phyloP scores from a whole-genome alignment of 2,888 invertebrate genomes.

The Epirrita christyi region DNA sequence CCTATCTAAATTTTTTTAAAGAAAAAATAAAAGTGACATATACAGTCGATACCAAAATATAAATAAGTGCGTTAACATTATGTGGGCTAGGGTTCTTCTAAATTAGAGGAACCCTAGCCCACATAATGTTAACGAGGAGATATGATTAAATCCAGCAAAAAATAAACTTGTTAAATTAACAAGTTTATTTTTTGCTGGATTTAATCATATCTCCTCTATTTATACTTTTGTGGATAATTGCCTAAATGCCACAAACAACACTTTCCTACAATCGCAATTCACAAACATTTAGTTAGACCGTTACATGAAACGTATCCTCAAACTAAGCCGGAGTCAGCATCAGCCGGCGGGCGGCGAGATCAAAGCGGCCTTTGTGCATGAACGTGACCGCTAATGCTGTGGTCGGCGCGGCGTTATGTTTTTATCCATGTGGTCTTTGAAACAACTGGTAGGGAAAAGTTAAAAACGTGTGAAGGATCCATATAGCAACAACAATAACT shows the following conservation, averaged over 20 bases:
- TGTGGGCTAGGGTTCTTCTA: no score
- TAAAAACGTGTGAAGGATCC: background rate
- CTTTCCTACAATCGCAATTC: background rate
- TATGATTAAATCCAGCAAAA: no score
- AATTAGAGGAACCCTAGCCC: no score
- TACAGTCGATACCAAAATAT: no score
- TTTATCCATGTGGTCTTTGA: slow-evolving; percentile 3
- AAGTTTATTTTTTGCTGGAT: no score
- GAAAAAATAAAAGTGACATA: no score
- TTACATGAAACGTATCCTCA: background rate
- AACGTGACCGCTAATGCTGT: slow-evolving; percentile 17
- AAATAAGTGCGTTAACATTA: no score
- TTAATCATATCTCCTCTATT: no score
- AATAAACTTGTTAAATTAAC: no score
- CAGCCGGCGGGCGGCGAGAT: slow-evolving; percentile 10
- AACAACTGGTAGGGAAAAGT: background rate
- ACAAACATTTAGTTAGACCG: background rate
- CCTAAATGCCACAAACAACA: background rate
- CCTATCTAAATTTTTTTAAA: no score
- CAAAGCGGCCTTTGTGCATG: slow-evolving; percentile 23
- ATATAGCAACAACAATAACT: background rate
- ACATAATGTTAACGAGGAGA: no score
- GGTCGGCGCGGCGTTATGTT: background rate
- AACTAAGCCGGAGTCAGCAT: slow-evolving; percentile 4
- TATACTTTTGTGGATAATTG: no score